Conservation (phyloP, 2,113 vertebrate genomes). For the Acrocephalus arundinaceus region DNA sequence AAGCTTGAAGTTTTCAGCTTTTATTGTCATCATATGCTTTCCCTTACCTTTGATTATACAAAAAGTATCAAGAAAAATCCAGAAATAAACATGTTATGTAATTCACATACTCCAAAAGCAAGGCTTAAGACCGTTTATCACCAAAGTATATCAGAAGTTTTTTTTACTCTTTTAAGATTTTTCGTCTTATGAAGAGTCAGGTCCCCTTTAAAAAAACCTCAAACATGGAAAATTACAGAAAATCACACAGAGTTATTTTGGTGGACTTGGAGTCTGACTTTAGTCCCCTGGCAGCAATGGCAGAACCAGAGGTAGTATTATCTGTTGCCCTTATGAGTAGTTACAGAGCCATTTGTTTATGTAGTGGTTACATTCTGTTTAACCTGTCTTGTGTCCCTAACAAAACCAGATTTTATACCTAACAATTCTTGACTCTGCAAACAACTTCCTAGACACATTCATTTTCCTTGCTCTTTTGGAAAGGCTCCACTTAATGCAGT, state of each 20-base stretch:
- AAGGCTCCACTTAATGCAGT: background rate
- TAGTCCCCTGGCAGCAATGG: background rate
- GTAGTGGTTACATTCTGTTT: background rate
- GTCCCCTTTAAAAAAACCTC: background rate
- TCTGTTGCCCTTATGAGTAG: background rate
- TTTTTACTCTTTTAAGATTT: background rate
- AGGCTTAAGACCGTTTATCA: background rate
- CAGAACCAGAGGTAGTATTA: conserved; percentile 11
- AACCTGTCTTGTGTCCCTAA: conserved; percentile 1
- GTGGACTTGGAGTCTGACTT: background rate
- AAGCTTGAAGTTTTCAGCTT: background rate
- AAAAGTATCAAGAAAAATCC: background rate
- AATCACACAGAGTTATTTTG: conserved; percentile 3
- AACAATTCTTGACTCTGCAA: background rate
- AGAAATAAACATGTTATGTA: background rate
- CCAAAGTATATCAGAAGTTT: background rate
- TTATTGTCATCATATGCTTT: background rate
- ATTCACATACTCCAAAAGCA: background rate
- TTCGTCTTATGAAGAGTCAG: background rate
- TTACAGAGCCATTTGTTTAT: conserved; percentile 11
- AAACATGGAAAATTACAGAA: conserved; percentile 10
- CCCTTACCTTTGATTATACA: background rate
- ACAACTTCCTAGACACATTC: background rate
- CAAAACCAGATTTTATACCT: background rate
- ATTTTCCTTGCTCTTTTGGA: background rate